These are phyloP conservation scores for Pseudomugil tenellus DNA, from an alignment of 2,797 vertebrate genomes.

Conservation along the genomic window DNA sequence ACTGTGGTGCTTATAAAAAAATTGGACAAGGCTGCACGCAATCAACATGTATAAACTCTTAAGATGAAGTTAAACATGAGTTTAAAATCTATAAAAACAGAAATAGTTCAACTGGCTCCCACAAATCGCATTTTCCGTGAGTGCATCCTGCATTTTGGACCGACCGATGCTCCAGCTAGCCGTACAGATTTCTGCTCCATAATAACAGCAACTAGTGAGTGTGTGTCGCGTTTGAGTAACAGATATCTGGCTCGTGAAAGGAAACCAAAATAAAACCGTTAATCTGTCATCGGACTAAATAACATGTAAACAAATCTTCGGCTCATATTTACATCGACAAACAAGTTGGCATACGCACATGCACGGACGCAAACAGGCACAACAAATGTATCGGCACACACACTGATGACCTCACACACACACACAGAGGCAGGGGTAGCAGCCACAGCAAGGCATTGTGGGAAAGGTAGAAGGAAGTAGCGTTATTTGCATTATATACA, in stretches of 20 bases:
- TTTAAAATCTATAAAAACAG: background rate
- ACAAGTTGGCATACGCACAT: too few relatives aligned
- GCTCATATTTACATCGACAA: too few relatives aligned
- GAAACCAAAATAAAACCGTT: conserved; percentile 17
- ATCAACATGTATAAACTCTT: background rate
- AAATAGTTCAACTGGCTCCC: too few relatives aligned
- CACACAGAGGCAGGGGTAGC: conserved; percentile 14
- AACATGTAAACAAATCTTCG: conserved; percentile 58
- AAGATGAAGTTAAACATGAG: background rate
- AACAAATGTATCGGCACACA: conserved; percentile 14
- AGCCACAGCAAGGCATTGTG: conserved; percentile 67
- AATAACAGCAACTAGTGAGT: conserved; percentile 42
- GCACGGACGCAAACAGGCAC: conserved; percentile 37
- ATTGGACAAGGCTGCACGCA: background rate
- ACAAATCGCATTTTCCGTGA: conserved; percentile 19
- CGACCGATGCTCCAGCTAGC: conserved; percentile 30
- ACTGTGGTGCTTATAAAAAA: background rate
- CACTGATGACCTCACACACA: conserved; percentile 16
- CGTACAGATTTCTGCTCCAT: conserved; percentile 24
- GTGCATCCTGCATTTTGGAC: conserved; percentile 54
- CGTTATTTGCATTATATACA: conserved; percentile 30
- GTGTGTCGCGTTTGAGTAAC: conserved; percentile 1
- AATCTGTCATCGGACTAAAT: background rate
- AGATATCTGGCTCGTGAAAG: conserved; percentile 47
- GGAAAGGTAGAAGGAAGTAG: conserved; percentile 29